Evolutionary conservation across 2,113 vertebrate species (phyloP).

Genomic region (Dasyprocta punctata): DNA sequence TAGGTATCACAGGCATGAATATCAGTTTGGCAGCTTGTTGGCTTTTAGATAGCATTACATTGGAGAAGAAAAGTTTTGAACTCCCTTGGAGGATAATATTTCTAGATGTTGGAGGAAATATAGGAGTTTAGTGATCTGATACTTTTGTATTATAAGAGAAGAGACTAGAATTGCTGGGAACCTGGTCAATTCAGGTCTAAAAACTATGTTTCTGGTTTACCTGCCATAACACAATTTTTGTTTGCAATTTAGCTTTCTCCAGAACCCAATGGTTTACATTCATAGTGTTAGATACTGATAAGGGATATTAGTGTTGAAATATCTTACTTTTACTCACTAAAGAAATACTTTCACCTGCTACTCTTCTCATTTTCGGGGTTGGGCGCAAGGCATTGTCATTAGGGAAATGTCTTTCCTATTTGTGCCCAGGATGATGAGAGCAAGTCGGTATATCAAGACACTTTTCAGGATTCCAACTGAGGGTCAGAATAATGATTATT

Average conservation of each 20-base stretch:
- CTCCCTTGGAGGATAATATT: neutral
- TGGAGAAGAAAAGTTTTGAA: neutral
- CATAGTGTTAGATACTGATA: neutral
- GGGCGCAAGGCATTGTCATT: neutral
- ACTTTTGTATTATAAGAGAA: neutral
- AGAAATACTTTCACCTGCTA: neutral
- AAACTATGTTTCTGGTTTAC: neutral
- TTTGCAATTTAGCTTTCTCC: slow-evolving; percentile 12
- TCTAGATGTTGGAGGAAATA: neutral
- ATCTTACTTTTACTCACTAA: neutral
- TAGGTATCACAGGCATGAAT: neutral
- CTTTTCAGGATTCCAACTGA: slow-evolving; percentile 23
- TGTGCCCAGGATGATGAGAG: neutral
- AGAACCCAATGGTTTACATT: neutral
- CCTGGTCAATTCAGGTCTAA: neutral
- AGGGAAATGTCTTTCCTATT: neutral
- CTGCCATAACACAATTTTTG: neutral
- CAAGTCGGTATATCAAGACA: neutral
- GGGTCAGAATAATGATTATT: slow-evolving; percentile 20
- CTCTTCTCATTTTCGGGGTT: neutral
- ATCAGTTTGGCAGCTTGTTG: neutral
- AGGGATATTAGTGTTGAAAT: neutral
- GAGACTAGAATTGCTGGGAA: neutral
- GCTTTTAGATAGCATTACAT: neutral
- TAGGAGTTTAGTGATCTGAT: neutral